Conservation (phyloP, 53 echinoderm and acorn worm genomes). For the Hippasteria phrygiana region DNA sequence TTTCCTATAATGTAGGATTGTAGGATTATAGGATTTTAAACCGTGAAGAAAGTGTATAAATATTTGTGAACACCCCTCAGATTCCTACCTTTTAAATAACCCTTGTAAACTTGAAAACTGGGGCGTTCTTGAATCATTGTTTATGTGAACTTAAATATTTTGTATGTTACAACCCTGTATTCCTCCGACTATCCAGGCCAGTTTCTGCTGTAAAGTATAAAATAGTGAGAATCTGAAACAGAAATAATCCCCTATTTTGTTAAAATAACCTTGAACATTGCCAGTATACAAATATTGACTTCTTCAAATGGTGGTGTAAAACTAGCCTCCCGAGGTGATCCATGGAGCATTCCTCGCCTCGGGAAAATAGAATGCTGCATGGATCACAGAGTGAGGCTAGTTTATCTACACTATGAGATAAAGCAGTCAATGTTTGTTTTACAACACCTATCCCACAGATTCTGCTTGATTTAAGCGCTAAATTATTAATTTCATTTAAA, state of each 20-base stretch:
- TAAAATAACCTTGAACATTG: neutral
- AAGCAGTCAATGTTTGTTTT: too few species aligned
- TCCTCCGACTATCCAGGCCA: neutral
- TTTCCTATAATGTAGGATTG: conserved; percentile 9
- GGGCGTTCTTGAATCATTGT: neutral
- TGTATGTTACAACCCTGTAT: conserved; percentile 7
- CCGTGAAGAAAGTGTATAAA: conserved; percentile 45
- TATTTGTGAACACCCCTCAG: conserved; percentile 6
- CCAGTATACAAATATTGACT: too few species aligned
- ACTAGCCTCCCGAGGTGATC: too few species aligned
- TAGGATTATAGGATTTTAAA: too few species aligned
- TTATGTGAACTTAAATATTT: neutral
- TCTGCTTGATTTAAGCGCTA: too few species aligned
- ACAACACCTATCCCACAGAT: too few species aligned
- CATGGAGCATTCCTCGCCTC: too few species aligned
- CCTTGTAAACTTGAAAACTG: neutral
- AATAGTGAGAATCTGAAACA: neutral
- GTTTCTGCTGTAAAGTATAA: neutral
- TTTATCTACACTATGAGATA: too few species aligned
- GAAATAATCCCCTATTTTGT: neutral
- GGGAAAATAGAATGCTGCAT: too few species aligned
- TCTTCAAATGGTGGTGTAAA: too few species aligned
- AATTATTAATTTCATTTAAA: too few species aligned
- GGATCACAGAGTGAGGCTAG: too few species aligned
- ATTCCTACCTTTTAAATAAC: neutral